Evolutionary conservation across 2,113 vertebrate genomes (phyloP).

Genomic region (Electrona antarctica): DNA sequence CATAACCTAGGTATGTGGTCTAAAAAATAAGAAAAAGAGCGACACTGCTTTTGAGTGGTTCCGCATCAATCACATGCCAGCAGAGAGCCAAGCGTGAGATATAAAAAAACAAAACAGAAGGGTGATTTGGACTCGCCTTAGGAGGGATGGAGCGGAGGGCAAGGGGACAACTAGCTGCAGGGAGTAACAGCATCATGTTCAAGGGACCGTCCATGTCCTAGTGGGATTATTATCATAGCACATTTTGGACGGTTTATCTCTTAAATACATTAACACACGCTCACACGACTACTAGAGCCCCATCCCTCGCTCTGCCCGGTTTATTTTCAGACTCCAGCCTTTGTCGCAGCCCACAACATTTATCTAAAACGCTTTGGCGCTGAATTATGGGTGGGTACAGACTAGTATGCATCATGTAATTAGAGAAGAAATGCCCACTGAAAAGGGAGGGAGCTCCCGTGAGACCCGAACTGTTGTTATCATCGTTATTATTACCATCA

Average conservation of each 20-base stretch:
- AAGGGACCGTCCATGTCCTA: conserved; percentile 33
- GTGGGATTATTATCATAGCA: conserved; percentile 49
- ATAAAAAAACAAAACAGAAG: conserved; percentile 49
- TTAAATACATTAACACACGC: conserved; percentile 48
- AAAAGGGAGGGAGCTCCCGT: conserved; percentile 54
- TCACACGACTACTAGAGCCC: conserved; percentile 7
- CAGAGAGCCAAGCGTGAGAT: conserved; percentile 58
- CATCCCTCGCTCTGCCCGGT: conserved; percentile 41
- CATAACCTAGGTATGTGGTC: conserved; percentile 74
- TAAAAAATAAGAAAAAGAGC: conserved; percentile 59
- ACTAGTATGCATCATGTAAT: conserved; percentile 68
- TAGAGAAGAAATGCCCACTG: conserved; percentile 69
- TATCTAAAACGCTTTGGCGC: conserved; percentile 62
- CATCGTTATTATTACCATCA: conserved; percentile 73
- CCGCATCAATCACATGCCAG: conserved; percentile 65
- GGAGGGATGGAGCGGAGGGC: conserved; percentile 28
- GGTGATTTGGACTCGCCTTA: conserved; percentile 50
- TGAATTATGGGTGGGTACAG: conserved; percentile 53
- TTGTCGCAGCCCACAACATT: conserved; percentile 47
- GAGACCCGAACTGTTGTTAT: conserved; percentile 65
- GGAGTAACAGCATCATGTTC: conserved; percentile 46
- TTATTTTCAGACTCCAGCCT: conserved; percentile 63
- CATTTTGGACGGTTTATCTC: conserved; percentile 41
- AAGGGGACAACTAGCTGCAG: conserved; percentile 9
- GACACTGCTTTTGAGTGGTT: conserved; percentile 51